Evolutionary conservation across 2,888 invertebrate genomes (phyloP).

Genomic region (Candidula unifasciata): DNA sequence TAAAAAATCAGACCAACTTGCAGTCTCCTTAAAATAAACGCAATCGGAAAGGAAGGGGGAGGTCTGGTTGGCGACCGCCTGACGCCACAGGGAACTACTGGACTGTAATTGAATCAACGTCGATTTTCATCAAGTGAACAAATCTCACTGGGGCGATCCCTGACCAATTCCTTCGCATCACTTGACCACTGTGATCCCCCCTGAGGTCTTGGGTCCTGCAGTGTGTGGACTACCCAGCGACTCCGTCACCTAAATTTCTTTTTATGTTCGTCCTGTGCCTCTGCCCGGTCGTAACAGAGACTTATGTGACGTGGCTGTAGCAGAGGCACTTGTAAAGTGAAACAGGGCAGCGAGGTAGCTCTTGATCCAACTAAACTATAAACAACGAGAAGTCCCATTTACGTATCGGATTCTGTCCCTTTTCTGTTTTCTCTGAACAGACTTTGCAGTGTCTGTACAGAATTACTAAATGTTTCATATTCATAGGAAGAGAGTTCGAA

Average conservation of each 20-base stretch:
- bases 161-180: constrained; percentile 45
- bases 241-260: constrained; percentile 39
- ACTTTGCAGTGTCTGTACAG: no score
- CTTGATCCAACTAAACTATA: not conserved
- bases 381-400: no score
- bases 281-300: constrained; percentile 37
- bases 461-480: no score
- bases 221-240: constrained; percentile 40
- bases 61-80: not conserved
- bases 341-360: constrained; percentile 30
- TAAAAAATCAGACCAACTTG: not conserved
- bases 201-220: constrained; percentile 17
- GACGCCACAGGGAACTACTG: not conserved
- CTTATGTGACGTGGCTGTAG: constrained; percentile 38
- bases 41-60: no score
- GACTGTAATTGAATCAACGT: constrained; percentile 46
- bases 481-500: no score
- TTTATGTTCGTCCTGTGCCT: constrained; percentile 36
- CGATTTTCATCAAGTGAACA: constrained; percentile 23
- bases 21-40: not conserved
- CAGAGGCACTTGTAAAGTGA: constrained; percentile 27
- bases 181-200: constrained; percentile 46
- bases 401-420: not conserved
- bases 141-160: constrained; percentile 33
- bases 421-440: not conserved